Evolutionary conservation across 2,888 invertebrate genomes (phyloP), one percentile per base, ranked within the genome.

Genomic region (Patella ulyssiponensis): DNA sequence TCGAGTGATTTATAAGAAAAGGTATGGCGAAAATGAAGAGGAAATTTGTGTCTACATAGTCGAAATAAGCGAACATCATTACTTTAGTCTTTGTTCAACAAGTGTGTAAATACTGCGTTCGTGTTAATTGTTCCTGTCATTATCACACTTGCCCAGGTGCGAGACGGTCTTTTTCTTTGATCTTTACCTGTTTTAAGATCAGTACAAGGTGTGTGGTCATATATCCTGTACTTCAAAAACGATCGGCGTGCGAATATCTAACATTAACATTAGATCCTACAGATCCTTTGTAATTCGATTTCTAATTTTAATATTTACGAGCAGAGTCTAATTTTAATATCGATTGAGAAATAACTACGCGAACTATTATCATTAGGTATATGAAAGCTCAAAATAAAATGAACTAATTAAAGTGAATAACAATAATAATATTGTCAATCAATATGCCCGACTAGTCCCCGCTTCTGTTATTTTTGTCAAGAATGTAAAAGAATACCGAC

Each of bases 61-160:
- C 20, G 64, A 64, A 64, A 64, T 64, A 64, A 64, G 23, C 23
- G 64, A 23, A 12, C 64, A 64, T 23, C 64, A 64, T 64, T 23
- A 15, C 64, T 64, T 20, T 64, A 64, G 20, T 64, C 64, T 64
- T 64, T 64, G 64, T 64, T 23, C 23, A 64, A 64, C 64, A 11
- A 64, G 64, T 64, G 23, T 20, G 64, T 64, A 64, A 64, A 64
- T 64, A 64, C 20, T 23, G 23, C 20, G 23, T 64, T 23, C 23
- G 20, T 23, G 20, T 64, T 64, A 64, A 64, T 64, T 64, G 64
- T 64, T 64, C 64, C 23, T 64, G 64, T 64, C 64, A 64, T 64
- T 64, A 64, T 64, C 23, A 64, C 64, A 64, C 64, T 64, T 64
- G 64, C 20, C 64, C 64, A 64, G 64, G 64, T 64, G 64, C 14